phyloP scores from a whole-genome alignment of 2,888 invertebrate genomes.

The Stenodera caucasica region DNA sequence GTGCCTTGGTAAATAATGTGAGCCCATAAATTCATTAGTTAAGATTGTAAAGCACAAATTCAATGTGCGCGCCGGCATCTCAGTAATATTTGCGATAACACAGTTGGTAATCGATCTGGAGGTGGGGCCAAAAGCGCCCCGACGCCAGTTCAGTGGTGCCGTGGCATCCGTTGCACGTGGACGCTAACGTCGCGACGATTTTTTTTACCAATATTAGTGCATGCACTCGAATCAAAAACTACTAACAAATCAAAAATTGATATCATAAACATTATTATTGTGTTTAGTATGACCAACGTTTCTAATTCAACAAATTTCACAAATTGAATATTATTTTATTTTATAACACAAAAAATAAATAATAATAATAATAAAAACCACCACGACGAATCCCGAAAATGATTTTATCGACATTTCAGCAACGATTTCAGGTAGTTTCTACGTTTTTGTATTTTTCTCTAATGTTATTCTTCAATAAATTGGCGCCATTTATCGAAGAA shows the following conservation, averaged over 20 bases:
- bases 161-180: constrained; percentile 50
- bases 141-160: constrained; percentile 52
- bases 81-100: constrained; percentile 53
- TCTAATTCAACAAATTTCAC: no score
- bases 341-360: no score
- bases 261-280: not conserved
- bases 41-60: constrained; percentile 35
- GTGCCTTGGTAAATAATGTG: no score
- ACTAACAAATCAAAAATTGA: not conserved
- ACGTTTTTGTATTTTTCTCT: not conserved
- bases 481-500: constrained; percentile 10
- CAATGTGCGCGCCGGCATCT: constrained; percentile 49
- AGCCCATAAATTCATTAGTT: constrained; percentile 35
- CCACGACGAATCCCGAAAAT: constrained; percentile 15
- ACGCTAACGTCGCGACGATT: constrained; percentile 31
- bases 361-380: not conserved
- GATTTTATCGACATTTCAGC: constrained; percentile 22
- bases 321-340: no score
- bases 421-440: constrained; percentile 18
- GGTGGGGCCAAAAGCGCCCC: constrained; percentile 49
- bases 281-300: not conserved
- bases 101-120: constrained; percentile 53
- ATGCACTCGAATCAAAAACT: constrained; percentile 25
- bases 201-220: constrained; percentile 18
- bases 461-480: constrained; percentile 5